phyloP scores from a whole-genome alignment of 2,113 vertebrate genomes.

The Thunnus thynnus region DNA sequence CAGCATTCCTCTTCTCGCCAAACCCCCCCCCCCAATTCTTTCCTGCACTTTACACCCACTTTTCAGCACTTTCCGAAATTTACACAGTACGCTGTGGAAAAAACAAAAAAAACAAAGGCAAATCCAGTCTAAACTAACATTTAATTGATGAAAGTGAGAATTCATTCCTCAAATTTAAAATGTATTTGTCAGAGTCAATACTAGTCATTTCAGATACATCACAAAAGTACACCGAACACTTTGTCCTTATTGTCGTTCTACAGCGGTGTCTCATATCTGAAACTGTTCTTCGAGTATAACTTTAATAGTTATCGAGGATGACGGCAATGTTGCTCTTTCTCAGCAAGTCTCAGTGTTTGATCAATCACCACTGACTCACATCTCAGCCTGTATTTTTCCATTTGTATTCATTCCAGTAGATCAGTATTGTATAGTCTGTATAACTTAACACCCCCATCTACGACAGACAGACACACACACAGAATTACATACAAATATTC shows the following conservation, averaged over 20 bases:
- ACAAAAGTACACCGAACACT: constrained; percentile 28
- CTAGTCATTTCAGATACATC: constrained; percentile 26
- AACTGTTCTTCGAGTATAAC: constrained; percentile 15
- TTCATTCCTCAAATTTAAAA: constrained; percentile 30
- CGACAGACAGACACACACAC: neutral
- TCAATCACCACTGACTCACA: constrained; percentile 31
- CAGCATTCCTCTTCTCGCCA: constrained; percentile 37
- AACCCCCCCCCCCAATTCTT: constrained; percentile 37
- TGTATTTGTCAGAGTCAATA: constrained; percentile 35
- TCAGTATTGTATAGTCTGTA: neutral
- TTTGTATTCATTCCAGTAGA: neutral
- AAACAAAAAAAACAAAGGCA: constrained; percentile 9
- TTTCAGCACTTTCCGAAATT: constrained; percentile 49
- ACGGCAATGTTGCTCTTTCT: constrained; percentile 7
- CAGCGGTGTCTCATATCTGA: constrained; percentile 20
- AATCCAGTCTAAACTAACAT: constrained; percentile 38
- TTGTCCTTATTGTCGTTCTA: constrained; percentile 33
- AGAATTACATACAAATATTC: neutral
- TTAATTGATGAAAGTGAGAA: constrained; percentile 24
- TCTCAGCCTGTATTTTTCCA: neutral
- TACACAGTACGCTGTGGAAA: constrained; percentile 21
- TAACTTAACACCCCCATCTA: neutral
- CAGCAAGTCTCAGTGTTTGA: neutral
- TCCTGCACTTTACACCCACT: constrained; percentile 58
- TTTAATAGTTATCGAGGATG: constrained; percentile 11